Conservation (phyloP, 2,888 invertebrate genomes). For the Xylocampa areola region DNA sequence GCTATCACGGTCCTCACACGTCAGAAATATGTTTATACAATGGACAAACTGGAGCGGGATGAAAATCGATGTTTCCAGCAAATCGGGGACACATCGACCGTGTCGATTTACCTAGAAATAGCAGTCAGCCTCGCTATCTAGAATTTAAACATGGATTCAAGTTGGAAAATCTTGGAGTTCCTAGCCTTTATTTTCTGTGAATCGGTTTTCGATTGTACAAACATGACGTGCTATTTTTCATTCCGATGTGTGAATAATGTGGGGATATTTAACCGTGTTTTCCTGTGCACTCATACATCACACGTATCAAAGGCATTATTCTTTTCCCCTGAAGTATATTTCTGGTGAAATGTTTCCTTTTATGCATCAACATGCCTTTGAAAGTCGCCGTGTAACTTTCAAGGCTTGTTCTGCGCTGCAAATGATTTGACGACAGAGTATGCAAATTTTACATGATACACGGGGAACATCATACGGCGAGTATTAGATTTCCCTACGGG, state of each 20-base stretch:
- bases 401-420: conserved; percentile 11
- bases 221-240: conserved; percentile 47
- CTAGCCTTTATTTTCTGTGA: conserved; percentile 48
- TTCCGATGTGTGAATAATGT: conserved; percentile 33
- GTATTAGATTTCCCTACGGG: conserved; percentile 41
- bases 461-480: conserved; percentile 20
- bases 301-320: conserved; percentile 22
- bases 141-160: conserved; percentile 53
- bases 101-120: conserved; percentile 53
- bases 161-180: conserved; percentile 35
- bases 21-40: conserved; percentile 55
- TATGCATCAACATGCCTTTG: too few species aligned
- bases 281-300: conserved; percentile 23
- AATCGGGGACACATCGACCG: conserved; percentile 53
- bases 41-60: conserved; percentile 50
- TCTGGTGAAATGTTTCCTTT: conserved; percentile 3
- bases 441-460: conserved; percentile 44
- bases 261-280: conserved; percentile 40
- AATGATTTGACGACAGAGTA: conserved; percentile 31
- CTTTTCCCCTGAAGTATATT: conserved; percentile 4
- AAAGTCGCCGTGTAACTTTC: not conserved
- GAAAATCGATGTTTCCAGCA: conserved; percentile 58
- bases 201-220: conserved; percentile 49
- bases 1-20: conserved; percentile 43
- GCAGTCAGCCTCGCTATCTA: conserved; percentile 45